Percentiles rank a stretch among this genome's conserved stretches.
Evolutionary conservation across 2,797 vertebrate species (phyloP).

Genomic region (Toxotes lorentzi): DNA sequence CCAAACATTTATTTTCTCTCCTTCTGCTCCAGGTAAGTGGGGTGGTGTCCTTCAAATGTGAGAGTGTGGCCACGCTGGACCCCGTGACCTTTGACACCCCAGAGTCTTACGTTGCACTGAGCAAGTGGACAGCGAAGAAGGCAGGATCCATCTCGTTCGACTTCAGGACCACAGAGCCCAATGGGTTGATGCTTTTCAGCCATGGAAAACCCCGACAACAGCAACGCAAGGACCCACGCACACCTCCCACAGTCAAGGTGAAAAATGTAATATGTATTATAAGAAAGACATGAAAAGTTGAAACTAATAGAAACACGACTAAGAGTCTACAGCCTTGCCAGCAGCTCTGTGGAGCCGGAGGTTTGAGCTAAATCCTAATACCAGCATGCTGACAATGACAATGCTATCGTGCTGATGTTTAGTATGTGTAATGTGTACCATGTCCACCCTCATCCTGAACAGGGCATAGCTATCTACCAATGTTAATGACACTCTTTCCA

Average conservation of each 20-base stretch:
- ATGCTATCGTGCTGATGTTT: background rate
- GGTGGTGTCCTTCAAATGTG: conserved; percentile 98
- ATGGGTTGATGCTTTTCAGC: conserved; percentile 97
- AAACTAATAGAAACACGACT: background rate
- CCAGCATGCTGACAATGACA: background rate
- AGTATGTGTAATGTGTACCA: background rate
- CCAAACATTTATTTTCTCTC: background rate
- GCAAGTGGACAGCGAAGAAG: conserved; percentile 98
- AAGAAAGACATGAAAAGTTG: background rate
- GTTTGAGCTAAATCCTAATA: background rate
- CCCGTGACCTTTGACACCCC: conserved; percentile 99
- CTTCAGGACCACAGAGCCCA: conserved; percentile 98
- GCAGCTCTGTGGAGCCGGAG: background rate
- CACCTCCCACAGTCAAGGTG: conserved; percentile 91
- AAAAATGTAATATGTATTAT: conserved; percentile 17
- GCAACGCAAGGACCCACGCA: conserved; percentile 94
- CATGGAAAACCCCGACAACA: conserved; percentile 95
- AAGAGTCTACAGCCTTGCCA: background rate
- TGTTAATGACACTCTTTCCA: background rate
- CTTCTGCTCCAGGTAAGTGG: conserved; percentile 88
- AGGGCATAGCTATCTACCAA: background rate
- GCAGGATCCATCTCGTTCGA: conserved; percentile 99
- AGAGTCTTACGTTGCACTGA: conserved; percentile 96
- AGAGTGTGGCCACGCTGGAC: conserved; percentile 98
- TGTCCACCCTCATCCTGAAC: background rate